phyloP scores from a whole-genome alignment of 2,113 vertebrate genomes.

The Peromyscus californicus region DNA sequence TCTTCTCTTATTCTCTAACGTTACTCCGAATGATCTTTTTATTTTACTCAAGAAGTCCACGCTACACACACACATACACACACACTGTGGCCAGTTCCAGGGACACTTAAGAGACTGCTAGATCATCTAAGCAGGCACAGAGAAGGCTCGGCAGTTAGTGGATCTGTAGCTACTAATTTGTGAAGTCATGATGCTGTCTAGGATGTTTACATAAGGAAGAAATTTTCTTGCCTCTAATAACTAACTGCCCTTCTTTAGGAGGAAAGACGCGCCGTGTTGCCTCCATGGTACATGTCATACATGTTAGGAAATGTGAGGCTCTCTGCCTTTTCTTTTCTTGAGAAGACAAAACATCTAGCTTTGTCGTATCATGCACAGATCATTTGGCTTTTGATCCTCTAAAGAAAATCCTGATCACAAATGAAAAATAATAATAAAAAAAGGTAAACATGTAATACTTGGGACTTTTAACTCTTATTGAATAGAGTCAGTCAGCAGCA shows the following conservation, averaged over 20 bases:
- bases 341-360: background rate
- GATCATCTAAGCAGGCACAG: background rate
- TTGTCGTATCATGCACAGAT: background rate
- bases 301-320: background rate
- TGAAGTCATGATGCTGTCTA: background rate
- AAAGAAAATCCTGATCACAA: background rate
- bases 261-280: background rate
- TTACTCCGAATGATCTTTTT: slow-evolving; percentile 9
- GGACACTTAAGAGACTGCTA: rapidly evolving
- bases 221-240: background rate
- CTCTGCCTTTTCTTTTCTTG: background rate
- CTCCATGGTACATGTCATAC: background rate
- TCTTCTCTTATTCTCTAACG: background rate
- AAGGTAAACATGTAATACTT: background rate
- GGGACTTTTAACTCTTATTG: background rate
- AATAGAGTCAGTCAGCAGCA: background rate
- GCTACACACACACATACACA: background rate
- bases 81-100: background rate
- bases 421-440: background rate
- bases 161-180: background rate
- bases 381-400: background rate
- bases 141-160: background rate
- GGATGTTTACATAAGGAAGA: background rate
- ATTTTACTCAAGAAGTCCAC: background rate
- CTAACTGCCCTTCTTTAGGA: background rate